Evolutionary conservation across 2,888 invertebrate species (phyloP), one percentile per base, ranked within the genome.

Genomic region (Drosophila cracens): DNA sequence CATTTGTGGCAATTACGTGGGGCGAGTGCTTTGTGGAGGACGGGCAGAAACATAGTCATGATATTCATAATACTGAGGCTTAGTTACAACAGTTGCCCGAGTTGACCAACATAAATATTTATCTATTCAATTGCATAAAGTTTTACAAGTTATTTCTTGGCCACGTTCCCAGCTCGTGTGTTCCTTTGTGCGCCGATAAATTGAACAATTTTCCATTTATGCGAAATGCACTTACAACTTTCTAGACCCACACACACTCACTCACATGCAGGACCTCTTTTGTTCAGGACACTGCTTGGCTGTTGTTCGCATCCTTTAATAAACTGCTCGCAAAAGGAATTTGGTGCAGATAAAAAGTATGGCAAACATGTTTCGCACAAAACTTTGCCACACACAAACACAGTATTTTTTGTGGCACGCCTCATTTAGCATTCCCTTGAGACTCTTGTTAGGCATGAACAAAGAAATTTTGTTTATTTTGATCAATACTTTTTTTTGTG

Each of bases 121-220:
- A 70, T 79, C 66, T 75, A 64, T 79, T 75, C 66, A 71, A 79
- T 67, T 70, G 70, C 62, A 36, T 43, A 51, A 61, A 79, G 76
- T 75, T 75, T 29, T 33, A n/a, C 33, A 66, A 74, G 56, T 70
- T 79, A 56, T 74, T 56, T 43, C 43, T 46, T 49, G 61, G 59
- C 69, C 65, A 52, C 46, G 62, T 70, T 59, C 29, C 36, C 43
- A 27, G 29, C 38, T 62, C 36, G 13, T 58, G 48, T 43, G 48
- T 38, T 63, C 53, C 53, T 83, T 86, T 85, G 81, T 86, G 71
- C 65, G 59, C 70, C 72, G 66, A 79, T 88, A 88, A 83, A 88
- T 84, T 88, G 79, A 81, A 84, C 79, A 79, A 74, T 84, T 84
- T 84, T 76, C 76, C 70, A 89, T 87, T 89, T 89, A 81, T 74